These are phyloP conservation scores for Puffinus mauretanicus DNA, from an alignment of 2,113 vertebrate genomes.

Conservation along the genomic window DNA sequence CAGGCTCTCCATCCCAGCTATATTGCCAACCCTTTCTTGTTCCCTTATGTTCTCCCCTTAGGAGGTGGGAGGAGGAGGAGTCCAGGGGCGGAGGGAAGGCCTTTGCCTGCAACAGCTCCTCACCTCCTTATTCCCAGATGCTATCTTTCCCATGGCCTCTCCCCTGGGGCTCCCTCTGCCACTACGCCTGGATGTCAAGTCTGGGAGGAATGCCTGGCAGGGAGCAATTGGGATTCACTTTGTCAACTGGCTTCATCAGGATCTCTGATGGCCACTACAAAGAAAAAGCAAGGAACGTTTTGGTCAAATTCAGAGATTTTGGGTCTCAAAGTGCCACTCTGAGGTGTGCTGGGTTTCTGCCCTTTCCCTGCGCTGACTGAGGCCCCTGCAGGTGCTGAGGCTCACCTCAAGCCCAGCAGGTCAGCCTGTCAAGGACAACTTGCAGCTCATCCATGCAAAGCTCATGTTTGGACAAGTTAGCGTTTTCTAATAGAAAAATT, in stretches of 20 bases:
- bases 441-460: not conserved
- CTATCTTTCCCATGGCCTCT: not conserved
- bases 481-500: not conserved
- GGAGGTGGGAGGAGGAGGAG: not conserved
- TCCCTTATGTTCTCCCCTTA: rapidly evolving
- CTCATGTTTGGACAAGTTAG: not conserved
- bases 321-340: not conserved
- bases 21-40: not conserved
- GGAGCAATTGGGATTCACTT: not conserved
- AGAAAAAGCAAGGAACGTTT: not conserved
- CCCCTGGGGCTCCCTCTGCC: not conserved
- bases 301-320: not conserved
- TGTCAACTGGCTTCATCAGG: not conserved
- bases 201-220: not conserved
- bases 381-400: not conserved
- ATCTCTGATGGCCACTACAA: not conserved
- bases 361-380: not conserved
- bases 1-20: not conserved
- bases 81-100: not conserved
- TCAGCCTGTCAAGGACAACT: not conserved
- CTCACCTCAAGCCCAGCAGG: not conserved
- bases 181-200: not conserved
- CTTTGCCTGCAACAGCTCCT: not conserved
- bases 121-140: not conserved
- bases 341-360: not conserved